Evolutionary conservation across 1,140 invertebrate genomes (phyloP).

Genomic region (Bemisia tabaci): DNA sequence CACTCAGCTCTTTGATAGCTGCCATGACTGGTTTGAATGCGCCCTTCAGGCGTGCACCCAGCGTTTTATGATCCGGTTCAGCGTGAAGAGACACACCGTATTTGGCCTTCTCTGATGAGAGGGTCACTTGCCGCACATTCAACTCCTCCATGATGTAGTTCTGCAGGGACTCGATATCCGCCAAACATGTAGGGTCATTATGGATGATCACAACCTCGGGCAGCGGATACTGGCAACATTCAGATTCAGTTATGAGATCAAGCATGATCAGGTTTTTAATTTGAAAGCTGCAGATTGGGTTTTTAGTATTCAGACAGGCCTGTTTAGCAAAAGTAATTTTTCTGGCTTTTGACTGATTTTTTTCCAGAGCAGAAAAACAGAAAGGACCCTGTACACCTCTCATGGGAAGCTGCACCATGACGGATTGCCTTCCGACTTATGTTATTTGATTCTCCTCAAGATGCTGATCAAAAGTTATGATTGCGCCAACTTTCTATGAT

Average conservation of each 20-base stretch:
- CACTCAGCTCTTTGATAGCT: conserved; percentile 65
- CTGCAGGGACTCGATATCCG: conserved; percentile 69
- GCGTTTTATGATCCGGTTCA: conserved; percentile 75
- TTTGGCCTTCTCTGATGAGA: conserved; percentile 81
- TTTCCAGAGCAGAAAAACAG: neutral
- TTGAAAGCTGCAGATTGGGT: neutral
- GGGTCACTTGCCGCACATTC: conserved; percentile 78
- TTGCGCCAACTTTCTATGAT: no score
- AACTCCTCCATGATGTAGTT: conserved; percentile 86
- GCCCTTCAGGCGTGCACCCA: conserved; percentile 77
- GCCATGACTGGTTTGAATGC: conserved; percentile 78
- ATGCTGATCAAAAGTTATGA: no score
- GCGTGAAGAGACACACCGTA: conserved; percentile 88
- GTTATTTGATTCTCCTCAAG: no score
- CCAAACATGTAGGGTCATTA: conserved; percentile 58
- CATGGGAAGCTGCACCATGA: no score
- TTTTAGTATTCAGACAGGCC: conserved; percentile 4
- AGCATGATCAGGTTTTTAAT: neutral
- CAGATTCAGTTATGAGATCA: conserved; percentile 11
- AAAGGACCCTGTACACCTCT: no score
- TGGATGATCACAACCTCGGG: conserved; percentile 92
- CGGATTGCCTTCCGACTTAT: no score
- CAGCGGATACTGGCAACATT: conserved; percentile 80
- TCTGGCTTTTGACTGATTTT: neutral
- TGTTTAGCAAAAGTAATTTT: no score